phyloP scores from a whole-genome alignment of 2,888 invertebrate genomes.

The Leucania comma region DNA sequence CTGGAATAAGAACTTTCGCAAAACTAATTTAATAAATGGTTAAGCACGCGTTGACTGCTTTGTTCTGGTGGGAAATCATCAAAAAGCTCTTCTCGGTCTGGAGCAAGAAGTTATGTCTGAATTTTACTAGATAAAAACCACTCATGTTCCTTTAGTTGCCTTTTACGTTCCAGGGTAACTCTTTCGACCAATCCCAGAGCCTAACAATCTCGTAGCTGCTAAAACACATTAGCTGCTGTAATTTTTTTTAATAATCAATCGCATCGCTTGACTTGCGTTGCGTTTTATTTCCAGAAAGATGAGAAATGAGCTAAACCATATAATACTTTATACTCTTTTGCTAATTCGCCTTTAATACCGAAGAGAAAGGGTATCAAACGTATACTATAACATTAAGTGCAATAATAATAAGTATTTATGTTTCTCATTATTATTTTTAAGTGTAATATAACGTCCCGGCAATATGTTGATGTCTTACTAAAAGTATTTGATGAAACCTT shows the following conservation, averaged over 20 bases:
- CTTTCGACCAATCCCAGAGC: too few species aligned
- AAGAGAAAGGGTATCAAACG: constrained; percentile 81
- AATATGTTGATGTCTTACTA: constrained; percentile 19
- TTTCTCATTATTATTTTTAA: constrained; percentile 43
- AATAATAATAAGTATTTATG: constrained; percentile 57
- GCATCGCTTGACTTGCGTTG: not conserved
- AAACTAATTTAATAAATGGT: not conserved
- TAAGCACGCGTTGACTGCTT: not conserved
- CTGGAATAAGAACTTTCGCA: not conserved
- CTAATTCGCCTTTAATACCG: constrained; percentile 70
- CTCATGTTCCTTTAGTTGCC: too few species aligned
- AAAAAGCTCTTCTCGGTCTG: too few species aligned
- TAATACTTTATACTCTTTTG: constrained; percentile 82
- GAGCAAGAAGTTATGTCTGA: too few species aligned
- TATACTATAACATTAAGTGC: constrained; percentile 60
- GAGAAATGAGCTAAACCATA: constrained; percentile 20
- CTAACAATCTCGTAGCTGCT: too few species aligned
- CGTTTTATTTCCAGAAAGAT: not conserved
- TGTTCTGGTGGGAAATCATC: not conserved
- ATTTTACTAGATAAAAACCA: too few species aligned
- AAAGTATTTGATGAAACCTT: constrained; percentile 25
- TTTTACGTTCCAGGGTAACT: too few species aligned
- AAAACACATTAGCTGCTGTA: too few species aligned
- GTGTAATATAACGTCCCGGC: constrained; percentile 28
- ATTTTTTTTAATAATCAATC: too few species aligned